Evolutionary conservation across 2,797 vertebrate genomes (phyloP).

Genomic region (Lacerta viridis): DNA sequence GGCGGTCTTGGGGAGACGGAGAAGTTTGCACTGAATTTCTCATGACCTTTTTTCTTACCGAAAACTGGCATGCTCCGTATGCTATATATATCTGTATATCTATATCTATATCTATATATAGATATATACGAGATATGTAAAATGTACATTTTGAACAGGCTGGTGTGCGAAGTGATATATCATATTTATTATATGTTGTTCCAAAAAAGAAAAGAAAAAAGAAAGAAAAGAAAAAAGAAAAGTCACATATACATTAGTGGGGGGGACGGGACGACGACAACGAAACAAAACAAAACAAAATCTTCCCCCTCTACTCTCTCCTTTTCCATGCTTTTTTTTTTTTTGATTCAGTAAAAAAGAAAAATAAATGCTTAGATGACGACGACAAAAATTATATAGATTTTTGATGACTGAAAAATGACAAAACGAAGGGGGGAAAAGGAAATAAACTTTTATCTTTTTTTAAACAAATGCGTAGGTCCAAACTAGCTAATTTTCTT

Average conservation of each 20-base stretch:
- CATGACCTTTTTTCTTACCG: slow-evolving; percentile 81
- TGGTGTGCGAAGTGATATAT: slow-evolving; percentile 85
- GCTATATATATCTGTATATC: slow-evolving; percentile 68
- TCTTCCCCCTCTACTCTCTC: slow-evolving; percentile 60
- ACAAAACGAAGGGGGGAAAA: not conserved
- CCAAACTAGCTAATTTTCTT: slow-evolving; percentile 78
- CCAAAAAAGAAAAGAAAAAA: slow-evolving; percentile 51
- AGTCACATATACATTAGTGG: slow-evolving; percentile 83
- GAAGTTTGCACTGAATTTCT: slow-evolving; percentile 87
- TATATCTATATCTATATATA: not conserved
- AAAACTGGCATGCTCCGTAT: slow-evolving; percentile 86
- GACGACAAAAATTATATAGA: slow-evolving; percentile 67
- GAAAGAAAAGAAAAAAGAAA: slow-evolving; percentile 48
- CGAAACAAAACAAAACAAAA: slow-evolving; percentile 68
- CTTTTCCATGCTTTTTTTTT: slow-evolving; percentile 81
- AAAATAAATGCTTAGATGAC: slow-evolving; percentile 86
- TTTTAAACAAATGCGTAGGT: slow-evolving; percentile 81
- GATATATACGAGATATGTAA: slow-evolving; percentile 3
- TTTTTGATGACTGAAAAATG: slow-evolving; percentile 80
- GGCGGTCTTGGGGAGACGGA: slow-evolving; percentile 73
- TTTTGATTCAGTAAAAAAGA: slow-evolving; percentile 79
- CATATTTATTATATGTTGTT: slow-evolving; percentile 90
- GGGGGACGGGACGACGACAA: slow-evolving; percentile 35
- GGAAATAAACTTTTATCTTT: slow-evolving; percentile 87
- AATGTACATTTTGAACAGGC: slow-evolving; percentile 82